Evolutionary conservation across 2,888 invertebrate genomes (phyloP).

Genomic region (Coelopa pilipes): DNA sequence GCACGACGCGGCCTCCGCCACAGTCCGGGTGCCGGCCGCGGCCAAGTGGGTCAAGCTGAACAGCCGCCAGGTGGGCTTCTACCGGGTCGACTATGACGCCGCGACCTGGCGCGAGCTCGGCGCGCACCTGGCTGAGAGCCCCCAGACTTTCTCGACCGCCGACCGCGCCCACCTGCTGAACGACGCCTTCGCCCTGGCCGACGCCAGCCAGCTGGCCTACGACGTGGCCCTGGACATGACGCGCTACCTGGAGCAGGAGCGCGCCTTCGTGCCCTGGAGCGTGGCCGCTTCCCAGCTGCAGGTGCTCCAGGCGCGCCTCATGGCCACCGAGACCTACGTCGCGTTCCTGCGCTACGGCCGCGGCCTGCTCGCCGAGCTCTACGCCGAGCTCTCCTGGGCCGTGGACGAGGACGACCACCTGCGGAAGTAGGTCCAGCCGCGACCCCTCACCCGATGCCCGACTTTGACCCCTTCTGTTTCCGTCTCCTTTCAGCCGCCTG

Average conservation of each 20-base stretch:
- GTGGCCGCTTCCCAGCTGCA: conserved; percentile 71
- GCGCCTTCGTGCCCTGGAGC: conserved; percentile 79
- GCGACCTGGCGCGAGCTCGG: conserved; percentile 71
- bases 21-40: conserved; percentile 58
- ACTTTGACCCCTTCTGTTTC: not conserved
- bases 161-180: conserved; percentile 83
- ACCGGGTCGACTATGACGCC: conserved; percentile 82
- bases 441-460: no score
- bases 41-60: conserved; percentile 84
- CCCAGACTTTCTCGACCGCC: conserved; percentile 68
- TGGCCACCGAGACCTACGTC: conserved; percentile 68
- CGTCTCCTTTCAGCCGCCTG: conserved; percentile 70
- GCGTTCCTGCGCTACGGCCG: conserved; percentile 72
- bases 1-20: conserved; percentile 23
- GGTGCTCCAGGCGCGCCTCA: conserved; percentile 68
- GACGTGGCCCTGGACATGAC: conserved; percentile 76
- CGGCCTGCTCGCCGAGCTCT: conserved; percentile 70
- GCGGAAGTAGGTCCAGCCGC: conserved; percentile 53
- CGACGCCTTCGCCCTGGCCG: conserved; percentile 84
- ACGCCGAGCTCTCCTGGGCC: conserved; percentile 74
- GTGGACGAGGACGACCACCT: conserved; percentile 64
- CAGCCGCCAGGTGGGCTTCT: conserved; percentile 83
- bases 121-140: conserved; percentile 56
- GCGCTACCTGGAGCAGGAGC: conserved; percentile 74
- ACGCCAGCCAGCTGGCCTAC: conserved; percentile 75